Evolutionary conservation across 37 sponge, comb jelly and placozoan genomes (phyloP), one percentile per base, ranked within the genome.

Genomic region (Agelas oroides): DNA sequence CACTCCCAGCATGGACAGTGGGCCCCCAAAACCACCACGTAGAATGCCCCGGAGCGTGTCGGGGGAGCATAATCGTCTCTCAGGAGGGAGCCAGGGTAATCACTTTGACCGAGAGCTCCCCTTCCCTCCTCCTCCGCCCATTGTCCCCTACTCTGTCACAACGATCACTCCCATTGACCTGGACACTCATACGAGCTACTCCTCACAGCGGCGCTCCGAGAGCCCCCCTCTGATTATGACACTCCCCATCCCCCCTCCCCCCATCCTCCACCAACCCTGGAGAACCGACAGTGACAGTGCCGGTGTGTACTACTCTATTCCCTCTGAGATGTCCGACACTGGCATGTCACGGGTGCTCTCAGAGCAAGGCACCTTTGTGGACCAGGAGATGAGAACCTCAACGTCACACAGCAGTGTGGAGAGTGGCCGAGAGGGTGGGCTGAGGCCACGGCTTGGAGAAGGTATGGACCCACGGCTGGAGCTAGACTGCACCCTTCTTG

Each of bases 141-240:
- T 77, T n/a, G 59, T 40, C 3, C 86, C 86, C 16, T 85, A 85
- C 78, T 85, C 86, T 5, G 78, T 85, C 37, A 85, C 86, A 3
- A 85, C 86, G 52, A 67, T 85, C 77, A 77, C 55, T 25, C 27
- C 55, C 24, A 12, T 1, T 6, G 78, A 77, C 71, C 20, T 24
- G 21, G 23, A 52, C 5, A n/a, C n/a, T n/a, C n/a, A n/a, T n/a
- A 5, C 5, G 11, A 25, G 5, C 5, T 24, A n/a, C 54, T 36
- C 37, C 17, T 17, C 61, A 35, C 13, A 31, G 23, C 59, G 70
- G 53, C 35, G 38, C 56, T 68, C 68, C 34, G 81, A 68, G 59
- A 68, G 81, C 36, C 68, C 67, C 15, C 59, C 2, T 21, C 69
- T 57, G 21, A 25, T 8, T 24, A 28, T 53, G 21, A 56, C 52